A percentile compares a stretch with the other conserved stretches of the same genome.
Evolutionary conservation across 2,113 vertebrate genomes (phyloP).

Genomic region (Aix galericulata): DNA sequence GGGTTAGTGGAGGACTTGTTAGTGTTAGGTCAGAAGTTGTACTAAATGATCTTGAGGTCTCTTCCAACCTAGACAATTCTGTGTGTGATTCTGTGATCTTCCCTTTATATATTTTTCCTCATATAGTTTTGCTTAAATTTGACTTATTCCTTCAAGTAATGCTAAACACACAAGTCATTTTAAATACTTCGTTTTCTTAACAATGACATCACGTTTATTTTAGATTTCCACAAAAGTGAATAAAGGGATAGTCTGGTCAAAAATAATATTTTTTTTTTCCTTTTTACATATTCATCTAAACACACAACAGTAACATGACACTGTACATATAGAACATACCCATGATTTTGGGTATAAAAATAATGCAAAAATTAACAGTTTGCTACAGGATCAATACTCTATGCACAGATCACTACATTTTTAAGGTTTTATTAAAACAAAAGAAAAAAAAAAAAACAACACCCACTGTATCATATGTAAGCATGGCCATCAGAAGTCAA

Average conservation of each 20-base stretch:
- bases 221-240: constrained; percentile 28
- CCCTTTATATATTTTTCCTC: no score
- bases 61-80: no score
- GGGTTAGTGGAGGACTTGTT: no score
- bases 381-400: background rate
- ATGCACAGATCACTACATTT: background rate
- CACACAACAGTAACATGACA: constrained; percentile 15
- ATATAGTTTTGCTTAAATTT: background rate
- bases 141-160: background rate
- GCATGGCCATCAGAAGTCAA: background rate
- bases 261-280: constrained; percentile 15
- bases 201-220: constrained; percentile 5
- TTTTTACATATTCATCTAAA: constrained; percentile 38
- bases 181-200: constrained; percentile 11
- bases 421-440: background rate
- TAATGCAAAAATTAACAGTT: background rate
- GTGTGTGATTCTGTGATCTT: no score
- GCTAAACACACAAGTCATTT: background rate
- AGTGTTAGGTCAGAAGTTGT: no score
- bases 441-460: no score
- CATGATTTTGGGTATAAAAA: background rate
- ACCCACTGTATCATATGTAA: background rate
- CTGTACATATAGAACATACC: background rate
- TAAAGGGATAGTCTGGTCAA: constrained; percentile 40
- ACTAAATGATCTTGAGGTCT: no score